A percentile compares a stretch with the other conserved stretches of the same genome.
Evolutionary conservation across 2,797 vertebrate genomes (phyloP).

Genomic region (Glyptemys insculpta): DNA sequence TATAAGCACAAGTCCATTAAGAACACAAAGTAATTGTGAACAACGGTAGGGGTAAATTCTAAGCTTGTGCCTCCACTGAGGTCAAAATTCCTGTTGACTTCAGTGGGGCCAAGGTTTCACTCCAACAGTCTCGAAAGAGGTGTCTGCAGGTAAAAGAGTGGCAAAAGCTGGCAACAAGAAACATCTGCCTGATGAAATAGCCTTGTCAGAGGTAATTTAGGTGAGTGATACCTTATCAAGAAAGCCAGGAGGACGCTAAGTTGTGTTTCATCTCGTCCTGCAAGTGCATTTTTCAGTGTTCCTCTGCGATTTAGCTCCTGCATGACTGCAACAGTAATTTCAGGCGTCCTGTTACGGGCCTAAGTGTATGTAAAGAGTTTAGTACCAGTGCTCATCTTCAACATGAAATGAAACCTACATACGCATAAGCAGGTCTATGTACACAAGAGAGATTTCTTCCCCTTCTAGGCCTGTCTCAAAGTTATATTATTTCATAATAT

Average conservation of each 20-base stretch:
- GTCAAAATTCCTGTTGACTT: not conserved
- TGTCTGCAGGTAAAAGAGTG: not conserved
- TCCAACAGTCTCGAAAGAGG: not conserved
- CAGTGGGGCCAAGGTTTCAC: not conserved
- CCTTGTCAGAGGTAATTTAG: not conserved
- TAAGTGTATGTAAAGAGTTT: conserved; percentile 59
- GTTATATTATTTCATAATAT: not conserved
- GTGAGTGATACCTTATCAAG: conserved; percentile 87
- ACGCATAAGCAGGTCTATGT: not conserved
- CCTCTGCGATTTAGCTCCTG: conserved; percentile 96
- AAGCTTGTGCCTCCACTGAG: not conserved
- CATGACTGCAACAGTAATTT: conserved; percentile 92
- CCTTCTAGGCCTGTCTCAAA: not conserved
- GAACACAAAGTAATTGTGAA: not conserved
- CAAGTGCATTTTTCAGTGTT: conserved; percentile 93
- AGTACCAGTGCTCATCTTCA: conserved; percentile 10
- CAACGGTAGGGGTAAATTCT: not conserved
- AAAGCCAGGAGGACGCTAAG: conserved; percentile 89
- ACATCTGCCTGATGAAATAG: not conserved
- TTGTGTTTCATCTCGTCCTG: conserved; percentile 91
- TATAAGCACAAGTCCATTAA: not conserved
- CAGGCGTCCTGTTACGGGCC: conserved; percentile 86
- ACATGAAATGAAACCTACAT: not conserved
- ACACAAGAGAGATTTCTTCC: not conserved
- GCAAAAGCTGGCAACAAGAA: not conserved